Base-by-base conservation (phyloP, 2,888 invertebrate genomes). In the Polymixis flavicincta region DNA sequence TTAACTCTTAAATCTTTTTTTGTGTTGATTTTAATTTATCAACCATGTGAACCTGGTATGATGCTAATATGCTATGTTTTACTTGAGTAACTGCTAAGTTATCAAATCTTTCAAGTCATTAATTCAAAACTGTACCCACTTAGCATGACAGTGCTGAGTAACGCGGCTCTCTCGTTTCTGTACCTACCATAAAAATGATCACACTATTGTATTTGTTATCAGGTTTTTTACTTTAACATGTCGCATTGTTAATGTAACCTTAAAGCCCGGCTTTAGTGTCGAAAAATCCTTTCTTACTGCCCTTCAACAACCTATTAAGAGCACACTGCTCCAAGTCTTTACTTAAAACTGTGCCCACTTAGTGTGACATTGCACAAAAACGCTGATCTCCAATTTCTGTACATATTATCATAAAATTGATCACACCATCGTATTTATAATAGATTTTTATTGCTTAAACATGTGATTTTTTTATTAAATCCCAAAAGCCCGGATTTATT, bases 381-480 rank as follows among this genome's bases (percentile, higher is more conserved):
- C 54, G n/a, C 57, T 28, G 8, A 67, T 52, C n/a, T 57, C 37
- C 48, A 78, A 71, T 71, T 60, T 71, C 57, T 17, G 57, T 52
- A 11, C 11, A 17, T 32, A 4, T n/a, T 70, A 55, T 57, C 14
- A 82, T 79, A 76, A 71, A 83, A 83, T 83, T 83, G 57, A 83
- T 55, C 25, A 25, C 55, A 54, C 54, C 13, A 13, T 54, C 13
- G 6, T 14, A n/a, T 25, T 7, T 25, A n/a, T 55, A 13, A 25
- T 3, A 6, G 7, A 25, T 55, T 14, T 5, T 13, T 55, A 25
- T 55, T 25, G 2, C 55, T 25, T 5, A 14, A 25, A 0, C 54
- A n/a, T n/a, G 11, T n/a, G 1, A 13, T 5, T n/a, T 54, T 13
- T 13, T 54, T 54, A 11, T n/a, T 55, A 6, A 25, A 25, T 25